Evolutionary conservation across 1,140 invertebrate species (phyloP), one percentile per base, ranked within the genome.

Genomic region (Epicauta chinensis): DNA sequence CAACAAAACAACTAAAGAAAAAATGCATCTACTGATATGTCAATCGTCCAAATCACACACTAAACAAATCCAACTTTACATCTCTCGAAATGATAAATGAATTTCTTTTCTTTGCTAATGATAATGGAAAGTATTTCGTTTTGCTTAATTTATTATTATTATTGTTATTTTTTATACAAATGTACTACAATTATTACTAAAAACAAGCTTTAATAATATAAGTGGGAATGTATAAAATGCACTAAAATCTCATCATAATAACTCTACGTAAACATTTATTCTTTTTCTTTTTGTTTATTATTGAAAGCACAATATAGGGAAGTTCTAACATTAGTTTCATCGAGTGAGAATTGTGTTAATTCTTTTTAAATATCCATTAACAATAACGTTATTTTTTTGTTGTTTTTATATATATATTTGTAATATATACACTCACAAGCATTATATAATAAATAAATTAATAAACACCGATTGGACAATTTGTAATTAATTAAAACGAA

Each of bases 391-490:
- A 51, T 35, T 16, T 34, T 42, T 51, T 42, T 51, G 23, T 51
- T 38, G 41, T 53, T 49, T 50, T 23, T 23, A 1, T 1, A 23
- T 5, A 5, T 5, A 23, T 23, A 23, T 5, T 23, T 5, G 7
- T 23, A 23, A 51, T 59, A 59, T 59, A 59, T 55, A 59, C 58
- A 59, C 56, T 59, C 44, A 58, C 42, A 55, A 58, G 52, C 48
- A 12, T 34, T 47, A 47, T 10, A n/a, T n/a, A n/a, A n/a, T n/a
- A n/a, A n/a, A n/a, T n/a, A n/a, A n/a, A n/a, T n/a, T n/a, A n/a
- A n/a, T n/a, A n/a, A n/a, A n/a, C n/a, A n/a, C n/a, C n/a, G n/a
- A n/a, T n/a, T n/a, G n/a, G n/a, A n/a, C n/a, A n/a, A n/a, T n/a
- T n/a, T n/a, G n/a, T n/a, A n/a, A n/a, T n/a, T n/a, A n/a, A n/a